Conservation (phyloP, 2,888 invertebrate species). For the Drosophila mayaguana region DNA sequence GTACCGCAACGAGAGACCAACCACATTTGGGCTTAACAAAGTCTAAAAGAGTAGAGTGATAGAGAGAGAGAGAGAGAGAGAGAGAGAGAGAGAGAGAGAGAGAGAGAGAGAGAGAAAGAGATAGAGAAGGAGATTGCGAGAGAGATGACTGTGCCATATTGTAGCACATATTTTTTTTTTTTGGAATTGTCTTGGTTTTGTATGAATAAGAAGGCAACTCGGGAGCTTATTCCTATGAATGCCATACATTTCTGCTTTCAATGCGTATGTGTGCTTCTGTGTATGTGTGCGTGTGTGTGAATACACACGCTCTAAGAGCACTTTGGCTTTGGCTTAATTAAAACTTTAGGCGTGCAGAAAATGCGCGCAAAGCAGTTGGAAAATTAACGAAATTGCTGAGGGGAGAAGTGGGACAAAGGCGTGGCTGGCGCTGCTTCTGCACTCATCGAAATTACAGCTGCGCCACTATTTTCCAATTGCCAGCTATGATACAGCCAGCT, state of each 20-base stretch:
- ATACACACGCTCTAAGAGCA: conserved; percentile 21
- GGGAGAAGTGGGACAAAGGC: conserved; percentile 1
- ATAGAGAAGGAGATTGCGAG: too few relatives aligned
- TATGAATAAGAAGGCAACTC: conserved; percentile 57
- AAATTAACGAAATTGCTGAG: conserved; percentile 71
- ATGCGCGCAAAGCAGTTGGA: conserved; percentile 71
- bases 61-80: too few relatives aligned
- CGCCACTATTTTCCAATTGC: conserved; percentile 26
- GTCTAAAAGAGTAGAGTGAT: background rate
- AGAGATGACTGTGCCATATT: conserved; percentile 21
- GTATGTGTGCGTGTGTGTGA: conserved; percentile 14
- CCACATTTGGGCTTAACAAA: conserved; percentile 50
- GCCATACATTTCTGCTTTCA: conserved; percentile 39
- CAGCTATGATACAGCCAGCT: background rate
- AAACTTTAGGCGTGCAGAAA: conserved; percentile 66
- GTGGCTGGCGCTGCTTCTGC: background rate
- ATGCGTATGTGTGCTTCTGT: conserved; percentile 13
- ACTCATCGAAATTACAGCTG: conserved; percentile 43
- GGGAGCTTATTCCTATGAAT: conserved; percentile 42
- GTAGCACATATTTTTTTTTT: conserved; percentile 73
- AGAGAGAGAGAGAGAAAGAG: background rate
- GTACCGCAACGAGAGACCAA: conserved; percentile 46
- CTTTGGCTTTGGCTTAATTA: conserved; percentile 70
- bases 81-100: background rate
- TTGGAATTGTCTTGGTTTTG: conserved; percentile 71